A percentile compares a stretch with the other conserved stretches of the same genome.
These are phyloP conservation scores for Diadema setosum DNA, from an alignment of 35 echinoderm and acorn worm genomes.

Conservation along the genomic window DNA sequence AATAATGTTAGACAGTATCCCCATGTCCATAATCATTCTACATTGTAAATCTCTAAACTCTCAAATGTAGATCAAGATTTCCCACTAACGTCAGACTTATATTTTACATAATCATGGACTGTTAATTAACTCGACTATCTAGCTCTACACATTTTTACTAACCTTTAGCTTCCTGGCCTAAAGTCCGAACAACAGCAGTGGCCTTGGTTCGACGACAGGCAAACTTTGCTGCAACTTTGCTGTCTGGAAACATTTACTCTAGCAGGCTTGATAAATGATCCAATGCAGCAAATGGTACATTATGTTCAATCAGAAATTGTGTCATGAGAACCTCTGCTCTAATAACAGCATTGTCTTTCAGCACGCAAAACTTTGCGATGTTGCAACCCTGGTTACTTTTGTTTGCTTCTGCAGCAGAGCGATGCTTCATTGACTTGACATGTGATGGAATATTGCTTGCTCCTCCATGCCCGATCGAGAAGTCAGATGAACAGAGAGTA, in stretches of 20 bases:
- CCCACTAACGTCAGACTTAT: no score
- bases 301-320: slow-evolving; percentile 59
- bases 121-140: no score
- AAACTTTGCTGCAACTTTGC: slow-evolving; percentile 44
- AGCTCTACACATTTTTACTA: no score
- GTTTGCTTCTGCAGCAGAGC: background rate
- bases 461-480: slow-evolving; percentile 35
- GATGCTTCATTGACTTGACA: slow-evolving; percentile 37
- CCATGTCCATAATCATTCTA: no score
- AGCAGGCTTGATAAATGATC: slow-evolving; percentile 46
- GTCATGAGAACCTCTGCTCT: slow-evolving; percentile 17
- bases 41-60: no score
- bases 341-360: slow-evolving; percentile 42
- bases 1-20: no score
- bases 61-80: no score
- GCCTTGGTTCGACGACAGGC: slow-evolving; percentile 41
- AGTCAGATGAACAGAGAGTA: slow-evolving; percentile 27
- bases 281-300: slow-evolving; percentile 13
- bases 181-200: slow-evolving; percentile 35
- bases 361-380: background rate
- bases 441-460: slow-evolving; percentile 16
- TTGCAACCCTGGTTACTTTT: background rate
- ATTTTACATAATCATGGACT: no score
- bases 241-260: slow-evolving; percentile 56
- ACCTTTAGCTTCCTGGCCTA: slow-evolving; percentile 63